Conservation (phyloP, 2,797 vertebrate genomes). For the Falco biarmicus region DNA sequence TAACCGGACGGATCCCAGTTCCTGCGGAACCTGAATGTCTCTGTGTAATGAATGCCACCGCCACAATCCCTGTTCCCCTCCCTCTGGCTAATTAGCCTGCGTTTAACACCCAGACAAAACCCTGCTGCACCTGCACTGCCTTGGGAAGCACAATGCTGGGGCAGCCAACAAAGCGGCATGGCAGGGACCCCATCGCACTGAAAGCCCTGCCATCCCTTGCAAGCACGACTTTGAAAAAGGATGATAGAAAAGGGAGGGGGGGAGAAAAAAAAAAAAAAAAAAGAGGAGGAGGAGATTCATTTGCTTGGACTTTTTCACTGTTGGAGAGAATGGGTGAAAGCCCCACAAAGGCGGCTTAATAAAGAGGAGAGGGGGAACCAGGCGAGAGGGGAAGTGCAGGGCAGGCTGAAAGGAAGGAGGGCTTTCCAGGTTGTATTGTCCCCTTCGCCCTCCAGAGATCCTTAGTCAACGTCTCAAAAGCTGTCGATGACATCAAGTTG, state of each 20-base stretch:
- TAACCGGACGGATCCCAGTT: neutral
- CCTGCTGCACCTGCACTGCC: slow-evolving; percentile 68
- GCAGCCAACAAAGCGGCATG: slow-evolving; percentile 52
- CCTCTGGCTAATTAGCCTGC: slow-evolving; percentile 11
- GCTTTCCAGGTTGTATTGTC: slow-evolving; percentile 43
- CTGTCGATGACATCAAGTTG: slow-evolving; percentile 37
- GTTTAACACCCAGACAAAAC: slow-evolving; percentile 53
- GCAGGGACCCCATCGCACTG: slow-evolving; percentile 8
- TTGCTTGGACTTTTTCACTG: slow-evolving; percentile 47
- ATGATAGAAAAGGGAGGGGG: neutral
- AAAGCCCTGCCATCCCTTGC: neutral
- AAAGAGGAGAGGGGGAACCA: slow-evolving; percentile 52
- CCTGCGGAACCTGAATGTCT: neutral
- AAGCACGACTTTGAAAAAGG: slow-evolving; percentile 9
- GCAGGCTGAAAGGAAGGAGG: slow-evolving; percentile 50
- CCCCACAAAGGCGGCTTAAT: slow-evolving; percentile 57
- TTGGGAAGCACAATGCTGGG: slow-evolving; percentile 30
- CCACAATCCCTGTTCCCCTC: neutral
- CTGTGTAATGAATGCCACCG: neutral
- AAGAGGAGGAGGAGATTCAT: slow-evolving; percentile 36
- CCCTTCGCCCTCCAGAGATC: neutral
- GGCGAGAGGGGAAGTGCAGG: slow-evolving; percentile 42
- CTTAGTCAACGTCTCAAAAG: slow-evolving; percentile 39
- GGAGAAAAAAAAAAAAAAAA: neutral
- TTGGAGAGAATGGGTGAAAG: slow-evolving; percentile 50